Evolutionary conservation across 2,113 vertebrate genomes (phyloP).

Genomic region (Sphyrna mokarran): DNA sequence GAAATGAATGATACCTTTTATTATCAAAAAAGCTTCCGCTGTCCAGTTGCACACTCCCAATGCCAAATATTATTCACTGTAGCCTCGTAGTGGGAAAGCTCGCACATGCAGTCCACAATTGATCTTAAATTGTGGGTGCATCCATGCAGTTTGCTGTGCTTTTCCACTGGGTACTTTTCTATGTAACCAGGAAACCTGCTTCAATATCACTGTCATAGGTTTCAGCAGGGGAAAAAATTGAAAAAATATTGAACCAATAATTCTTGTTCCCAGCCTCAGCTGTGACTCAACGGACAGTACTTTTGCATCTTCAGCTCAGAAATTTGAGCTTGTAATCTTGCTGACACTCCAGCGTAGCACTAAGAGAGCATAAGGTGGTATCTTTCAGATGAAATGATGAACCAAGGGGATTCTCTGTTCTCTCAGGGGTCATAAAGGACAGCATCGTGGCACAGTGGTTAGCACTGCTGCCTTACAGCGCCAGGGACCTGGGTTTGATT

Average conservation of each 20-base stretch:
- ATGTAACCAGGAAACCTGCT: neutral
- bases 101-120: neutral
- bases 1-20: neutral
- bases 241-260: neutral
- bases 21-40: neutral
- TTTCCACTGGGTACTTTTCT: neutral
- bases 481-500: too few relatives aligned
- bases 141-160: neutral
- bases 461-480: too few relatives aligned
- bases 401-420: neutral
- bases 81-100: neutral
- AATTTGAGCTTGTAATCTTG: neutral
- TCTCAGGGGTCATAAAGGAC: neutral
- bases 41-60: neutral
- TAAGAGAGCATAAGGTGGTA: neutral
- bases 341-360: neutral
- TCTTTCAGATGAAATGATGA: neutral
- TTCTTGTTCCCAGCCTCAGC: neutral
- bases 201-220: neutral
- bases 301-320: neutral
- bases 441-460: too few relatives aligned
- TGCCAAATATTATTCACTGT: neutral
- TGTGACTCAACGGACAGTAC: neutral
- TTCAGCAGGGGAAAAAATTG: too few relatives aligned
- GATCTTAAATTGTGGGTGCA: neutral